A percentile compares a stretch with the other conserved stretches of the same genome.
These are phyloP conservation scores for Ceratina calcarata DNA, from an alignment of 1,140 invertebrate species.

Conservation along the genomic window DNA sequence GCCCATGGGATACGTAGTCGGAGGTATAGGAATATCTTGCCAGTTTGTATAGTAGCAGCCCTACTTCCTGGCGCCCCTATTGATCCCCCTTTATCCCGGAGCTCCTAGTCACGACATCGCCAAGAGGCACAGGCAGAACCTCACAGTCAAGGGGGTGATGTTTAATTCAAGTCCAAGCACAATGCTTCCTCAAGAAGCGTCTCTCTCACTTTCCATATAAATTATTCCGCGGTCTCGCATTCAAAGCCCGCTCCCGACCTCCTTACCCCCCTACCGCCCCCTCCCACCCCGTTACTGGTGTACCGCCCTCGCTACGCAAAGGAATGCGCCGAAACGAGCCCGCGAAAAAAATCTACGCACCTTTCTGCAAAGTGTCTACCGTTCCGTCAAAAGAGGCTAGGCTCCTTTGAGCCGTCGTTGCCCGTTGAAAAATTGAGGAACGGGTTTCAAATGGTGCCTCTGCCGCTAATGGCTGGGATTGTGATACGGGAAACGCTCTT, in stretches of 20 bases:
- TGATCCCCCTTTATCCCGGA: slow-evolving; percentile 62
- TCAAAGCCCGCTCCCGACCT: slow-evolving; percentile 37
- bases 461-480: slow-evolving; percentile 9
- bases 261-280: neutral
- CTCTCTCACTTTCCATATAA: slow-evolving; percentile 60
- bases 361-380: slow-evolving; percentile 47
- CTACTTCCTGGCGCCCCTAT: slow-evolving; percentile 62
- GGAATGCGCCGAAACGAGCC: slow-evolving; percentile 57
- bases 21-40: slow-evolving; percentile 57
- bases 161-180: slow-evolving; percentile 69
- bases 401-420: slow-evolving; percentile 7
- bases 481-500: neutral
- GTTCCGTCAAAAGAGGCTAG: slow-evolving; percentile 39
- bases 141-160: slow-evolving; percentile 64
- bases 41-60: slow-evolving; percentile 64
- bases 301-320: slow-evolving; percentile 23
- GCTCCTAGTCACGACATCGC: slow-evolving; percentile 68
- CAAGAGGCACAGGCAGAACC: slow-evolving; percentile 62
- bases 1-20: slow-evolving; percentile 55
- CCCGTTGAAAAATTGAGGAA: slow-evolving; percentile 56
- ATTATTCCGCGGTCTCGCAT: slow-evolving; percentile 65
- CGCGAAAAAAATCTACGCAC: slow-evolving; percentile 64
- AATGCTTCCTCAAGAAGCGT: slow-evolving; percentile 66
- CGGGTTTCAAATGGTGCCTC: slow-evolving; percentile 34
- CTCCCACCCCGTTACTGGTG: too few species aligned